A percentile compares a stretch with the other conserved stretches of the same genome.
phyloP scores from a whole-genome alignment of 2,888 invertebrate genomes.

The Luperina nickerlii region DNA sequence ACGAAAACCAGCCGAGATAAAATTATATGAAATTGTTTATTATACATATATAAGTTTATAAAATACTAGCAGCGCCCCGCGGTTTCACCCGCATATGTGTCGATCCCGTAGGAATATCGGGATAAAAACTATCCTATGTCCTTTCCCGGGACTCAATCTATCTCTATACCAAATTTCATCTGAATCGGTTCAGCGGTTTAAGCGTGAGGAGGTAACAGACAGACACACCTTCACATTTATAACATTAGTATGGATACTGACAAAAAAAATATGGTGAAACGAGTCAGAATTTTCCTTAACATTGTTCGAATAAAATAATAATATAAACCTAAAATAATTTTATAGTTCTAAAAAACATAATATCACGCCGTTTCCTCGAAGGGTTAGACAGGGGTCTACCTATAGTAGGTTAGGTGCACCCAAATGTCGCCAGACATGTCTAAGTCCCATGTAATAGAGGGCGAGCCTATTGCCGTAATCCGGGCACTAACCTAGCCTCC shows the following conservation, averaged over 20 bases:
- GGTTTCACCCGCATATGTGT: too few relatives aligned
- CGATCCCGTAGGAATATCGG: too few relatives aligned
- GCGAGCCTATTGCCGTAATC: too few relatives aligned
- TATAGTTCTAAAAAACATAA: not conserved
- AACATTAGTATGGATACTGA: too few relatives aligned
- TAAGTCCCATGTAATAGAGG: not conserved
- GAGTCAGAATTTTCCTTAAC: not conserved
- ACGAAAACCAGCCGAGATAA: not conserved
- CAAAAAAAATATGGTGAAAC: not conserved
- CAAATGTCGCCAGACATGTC: not conserved
- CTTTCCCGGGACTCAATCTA: too few relatives aligned
- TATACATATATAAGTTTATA: not conserved
- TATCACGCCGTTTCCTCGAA: not conserved
- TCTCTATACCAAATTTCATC: too few relatives aligned
- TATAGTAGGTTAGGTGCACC: not conserved
- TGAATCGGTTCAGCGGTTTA: too few relatives aligned
- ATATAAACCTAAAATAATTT: not conserved
- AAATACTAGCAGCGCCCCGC: not conserved
- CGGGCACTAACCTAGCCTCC: too few relatives aligned
- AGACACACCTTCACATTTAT: too few relatives aligned
- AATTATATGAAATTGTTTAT: not conserved
- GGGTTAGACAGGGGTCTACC: not conserved
- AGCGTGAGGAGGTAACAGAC: too few relatives aligned
- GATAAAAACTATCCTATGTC: too few relatives aligned
- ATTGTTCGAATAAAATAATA: not conserved